Conservation (phyloP, 2,113 vertebrate species). For the Pycnonotus jocosus region DNA sequence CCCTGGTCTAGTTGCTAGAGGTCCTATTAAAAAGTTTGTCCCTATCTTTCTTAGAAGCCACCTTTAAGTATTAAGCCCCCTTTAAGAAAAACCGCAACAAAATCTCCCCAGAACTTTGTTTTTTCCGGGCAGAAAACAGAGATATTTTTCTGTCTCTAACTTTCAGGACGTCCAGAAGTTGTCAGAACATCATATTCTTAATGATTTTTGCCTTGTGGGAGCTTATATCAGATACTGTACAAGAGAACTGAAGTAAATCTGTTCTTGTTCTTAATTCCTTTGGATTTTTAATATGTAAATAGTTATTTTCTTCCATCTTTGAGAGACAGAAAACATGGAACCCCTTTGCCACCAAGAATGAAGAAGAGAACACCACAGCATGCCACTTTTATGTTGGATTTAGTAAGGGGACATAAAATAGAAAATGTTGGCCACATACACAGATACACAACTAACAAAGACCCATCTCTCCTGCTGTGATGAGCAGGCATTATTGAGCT, state of each 20-base stretch:
- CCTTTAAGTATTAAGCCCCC: accelerated
- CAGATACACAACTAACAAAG: neutral
- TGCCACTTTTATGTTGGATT: accelerated
- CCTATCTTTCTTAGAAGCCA: neutral
- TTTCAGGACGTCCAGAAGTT: neutral
- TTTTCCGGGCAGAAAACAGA: neutral
- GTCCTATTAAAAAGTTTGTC: neutral
- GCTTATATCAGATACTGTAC: neutral
- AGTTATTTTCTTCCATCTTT: neutral
- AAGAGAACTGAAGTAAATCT: neutral
- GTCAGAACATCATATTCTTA: neutral
- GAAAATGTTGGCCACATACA: accelerated
- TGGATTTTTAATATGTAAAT: neutral
- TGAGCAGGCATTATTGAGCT: neutral
- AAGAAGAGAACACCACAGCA: neutral
- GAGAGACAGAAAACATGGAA: neutral
- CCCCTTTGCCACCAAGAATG: neutral
- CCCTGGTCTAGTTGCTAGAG: accelerated
- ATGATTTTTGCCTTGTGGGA: neutral
- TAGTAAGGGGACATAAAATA: neutral
- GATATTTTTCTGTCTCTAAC: neutral
- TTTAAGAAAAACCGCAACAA: neutral
- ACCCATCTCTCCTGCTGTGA: neutral
- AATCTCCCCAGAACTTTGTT: neutral
- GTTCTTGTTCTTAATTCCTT: neutral